phyloP scores from a whole-genome alignment of 2,888 invertebrate genomes.

The Cryptocephalus primarius region DNA sequence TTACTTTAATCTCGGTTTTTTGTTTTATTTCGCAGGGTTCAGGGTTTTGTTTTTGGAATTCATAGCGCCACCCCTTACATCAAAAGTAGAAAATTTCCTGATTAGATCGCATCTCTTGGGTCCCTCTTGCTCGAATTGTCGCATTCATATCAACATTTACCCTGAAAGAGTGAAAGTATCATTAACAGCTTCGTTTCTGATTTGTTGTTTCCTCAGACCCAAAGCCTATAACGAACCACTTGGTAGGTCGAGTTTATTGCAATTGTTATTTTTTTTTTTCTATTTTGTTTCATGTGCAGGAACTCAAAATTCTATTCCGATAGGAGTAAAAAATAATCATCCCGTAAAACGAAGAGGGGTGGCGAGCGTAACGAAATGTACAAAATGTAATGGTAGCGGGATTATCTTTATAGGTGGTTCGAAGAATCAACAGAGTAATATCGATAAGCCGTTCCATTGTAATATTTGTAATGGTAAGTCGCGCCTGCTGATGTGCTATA shows the following conservation, averaged over 20 bases:
- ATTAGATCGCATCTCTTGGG: too few species aligned
- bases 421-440: constrained; percentile 48
- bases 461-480: constrained; percentile 68
- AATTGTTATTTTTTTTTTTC: not conserved
- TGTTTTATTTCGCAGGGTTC: too few species aligned
- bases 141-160: not conserved
- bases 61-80: too few species aligned
- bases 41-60: too few species aligned
- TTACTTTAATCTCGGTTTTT: too few species aligned
- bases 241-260: too few species aligned
- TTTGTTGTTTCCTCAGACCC: too few species aligned
- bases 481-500: not conserved
- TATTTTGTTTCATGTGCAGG: constrained; percentile 16
- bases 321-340: constrained; percentile 44
- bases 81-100: too few species aligned
- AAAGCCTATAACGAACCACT: too few species aligned
- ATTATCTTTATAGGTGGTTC: constrained; percentile 68
- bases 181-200: not conserved
- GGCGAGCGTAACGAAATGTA: constrained; percentile 76
- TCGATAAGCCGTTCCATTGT: constrained; percentile 79
- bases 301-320: constrained; percentile 42
- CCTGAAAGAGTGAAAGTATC: not conserved
- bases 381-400: constrained; percentile 81
- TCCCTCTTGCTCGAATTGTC: not conserved
- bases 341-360: constrained; percentile 76